Base-by-base conservation (phyloP, 2,888 invertebrate genomes). In the Tetranychus piercei region DNA sequence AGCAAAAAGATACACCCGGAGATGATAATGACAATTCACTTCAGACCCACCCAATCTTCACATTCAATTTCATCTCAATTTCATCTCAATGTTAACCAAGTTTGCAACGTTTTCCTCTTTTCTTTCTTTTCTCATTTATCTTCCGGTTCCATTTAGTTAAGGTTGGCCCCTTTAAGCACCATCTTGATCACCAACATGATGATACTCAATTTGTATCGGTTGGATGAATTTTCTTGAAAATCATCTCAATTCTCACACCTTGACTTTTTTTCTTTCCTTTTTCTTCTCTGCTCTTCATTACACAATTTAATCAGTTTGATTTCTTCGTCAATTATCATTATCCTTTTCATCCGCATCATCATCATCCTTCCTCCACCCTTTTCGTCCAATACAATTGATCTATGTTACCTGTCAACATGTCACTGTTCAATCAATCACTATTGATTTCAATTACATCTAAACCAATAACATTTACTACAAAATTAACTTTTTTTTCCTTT, bases 321-420 rank as follows among this genome's bases (percentile, higher is more conserved):
- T 72, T 44, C 7, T 72, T 20, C 34, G 18, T 71, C 20, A 22
- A 7, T 72, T 20, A 15, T 43, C 43, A 8, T 43, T n/a, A 8
- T 43, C 22, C 6, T 23, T 69, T 69, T 22, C 22, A 69, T 20
- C 69, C n/a, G 15, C n/a, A n/a, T 20, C 20, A 69, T 69, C 22
- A 23, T 69, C 23, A 69, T 11, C 34, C 44, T 71, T 3, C n/a
- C 34, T 71, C 69, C 22, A 23, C 69, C 69, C 22, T 23, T 69
- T 69, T 69, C 69, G 69, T 23, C 34, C 69, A 23, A 20, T 69
- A 23, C 69, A 18, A 23, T 23, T 69, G 69, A 69, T 23, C 69
- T 18, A 55, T 55, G 55, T 55, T 55, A 55, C 55, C 55, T 55
- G 55, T 55, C 55, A 55, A 55, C 55, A 15, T 55, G 55, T 55